Evolutionary conservation across 2,113 vertebrate species (phyloP).

Genomic region (Podocnemis expansa): DNA sequence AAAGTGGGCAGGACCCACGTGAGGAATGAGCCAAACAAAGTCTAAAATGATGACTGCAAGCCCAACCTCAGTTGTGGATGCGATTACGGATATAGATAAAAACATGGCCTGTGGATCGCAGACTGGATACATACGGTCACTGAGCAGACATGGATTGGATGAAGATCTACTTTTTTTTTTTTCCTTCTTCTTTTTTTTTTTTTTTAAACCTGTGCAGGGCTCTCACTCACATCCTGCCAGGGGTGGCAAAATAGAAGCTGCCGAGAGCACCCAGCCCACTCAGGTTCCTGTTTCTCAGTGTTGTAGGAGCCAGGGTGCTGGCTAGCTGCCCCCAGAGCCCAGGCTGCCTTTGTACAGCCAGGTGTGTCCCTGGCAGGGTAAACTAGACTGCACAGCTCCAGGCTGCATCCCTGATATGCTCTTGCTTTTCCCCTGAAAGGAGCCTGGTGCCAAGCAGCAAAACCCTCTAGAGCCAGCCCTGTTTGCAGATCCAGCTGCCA

Average conservation of each 20-base stretch:
- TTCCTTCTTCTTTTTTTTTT: no score
- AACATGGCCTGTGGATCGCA: no score
- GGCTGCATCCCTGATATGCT: background rate
- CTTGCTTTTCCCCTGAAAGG: background rate
- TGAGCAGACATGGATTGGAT: no score
- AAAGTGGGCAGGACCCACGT: no score
- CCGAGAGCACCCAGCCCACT: background rate
- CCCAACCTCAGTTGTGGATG: no score
- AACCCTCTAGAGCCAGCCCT: background rate
- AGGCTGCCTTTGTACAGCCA: background rate
- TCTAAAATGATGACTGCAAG: no score
- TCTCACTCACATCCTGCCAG: background rate
- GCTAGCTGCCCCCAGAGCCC: background rate
- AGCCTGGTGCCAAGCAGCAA: background rate
- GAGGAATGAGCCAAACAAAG: no score
- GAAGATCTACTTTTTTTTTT: no score
- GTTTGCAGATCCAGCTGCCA: background rate
- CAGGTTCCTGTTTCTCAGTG: background rate
- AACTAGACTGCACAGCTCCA: background rate
- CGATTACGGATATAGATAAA: no score
- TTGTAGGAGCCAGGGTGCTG: background rate
- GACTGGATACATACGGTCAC: no score
- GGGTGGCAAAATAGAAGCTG: background rate
- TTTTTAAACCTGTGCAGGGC: no score
- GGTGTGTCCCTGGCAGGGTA: background rate